These are phyloP conservation scores for Eupithecia tripunctaria DNA, from an alignment of 2,888 invertebrate species.

Conservation along the genomic window DNA sequence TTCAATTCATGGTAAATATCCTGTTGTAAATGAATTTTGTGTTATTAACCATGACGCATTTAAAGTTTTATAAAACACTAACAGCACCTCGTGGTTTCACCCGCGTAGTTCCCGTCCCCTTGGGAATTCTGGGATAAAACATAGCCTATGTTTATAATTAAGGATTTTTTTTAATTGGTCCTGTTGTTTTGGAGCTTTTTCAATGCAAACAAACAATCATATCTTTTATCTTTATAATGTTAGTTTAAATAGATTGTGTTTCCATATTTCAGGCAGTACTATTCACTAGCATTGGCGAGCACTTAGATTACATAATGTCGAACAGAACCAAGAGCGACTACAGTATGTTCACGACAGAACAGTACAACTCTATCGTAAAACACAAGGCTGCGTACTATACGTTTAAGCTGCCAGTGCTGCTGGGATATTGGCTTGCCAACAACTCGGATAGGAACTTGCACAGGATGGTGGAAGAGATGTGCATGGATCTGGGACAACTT, in stretches of 20 bases:
- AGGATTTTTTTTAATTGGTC: too few relatives aligned
- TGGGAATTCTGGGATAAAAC: too few relatives aligned
- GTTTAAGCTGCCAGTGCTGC: slow-evolving; percentile 93
- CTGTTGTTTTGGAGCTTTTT: too few relatives aligned
- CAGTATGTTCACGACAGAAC: slow-evolving; percentile 89
- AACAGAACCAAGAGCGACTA: slow-evolving; percentile 57
- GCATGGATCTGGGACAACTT: slow-evolving; percentile 94
- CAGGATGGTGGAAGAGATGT: slow-evolving; percentile 89
- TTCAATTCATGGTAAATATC: too few relatives aligned
- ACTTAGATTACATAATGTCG: slow-evolving; percentile 89
- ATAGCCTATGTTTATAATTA: too few relatives aligned
- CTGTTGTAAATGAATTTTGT: too few relatives aligned
- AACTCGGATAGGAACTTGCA: slow-evolving; percentile 87
- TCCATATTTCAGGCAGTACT: background rate
- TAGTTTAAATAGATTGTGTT: background rate
- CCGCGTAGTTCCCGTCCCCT: too few relatives aligned
- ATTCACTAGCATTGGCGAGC: slow-evolving; percentile 87
- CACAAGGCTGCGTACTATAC: slow-evolving; percentile 96
- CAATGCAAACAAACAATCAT: too few relatives aligned
- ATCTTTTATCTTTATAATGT: too few relatives aligned
- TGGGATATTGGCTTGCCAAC: slow-evolving; percentile 92
- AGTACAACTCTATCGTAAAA: slow-evolving; percentile 92
- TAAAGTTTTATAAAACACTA: too few relatives aligned
- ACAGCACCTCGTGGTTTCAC: too few relatives aligned
- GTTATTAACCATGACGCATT: too few relatives aligned